phyloP scores from a whole-genome alignment of 2,888 invertebrate genomes.

The Allacma fusca region DNA sequence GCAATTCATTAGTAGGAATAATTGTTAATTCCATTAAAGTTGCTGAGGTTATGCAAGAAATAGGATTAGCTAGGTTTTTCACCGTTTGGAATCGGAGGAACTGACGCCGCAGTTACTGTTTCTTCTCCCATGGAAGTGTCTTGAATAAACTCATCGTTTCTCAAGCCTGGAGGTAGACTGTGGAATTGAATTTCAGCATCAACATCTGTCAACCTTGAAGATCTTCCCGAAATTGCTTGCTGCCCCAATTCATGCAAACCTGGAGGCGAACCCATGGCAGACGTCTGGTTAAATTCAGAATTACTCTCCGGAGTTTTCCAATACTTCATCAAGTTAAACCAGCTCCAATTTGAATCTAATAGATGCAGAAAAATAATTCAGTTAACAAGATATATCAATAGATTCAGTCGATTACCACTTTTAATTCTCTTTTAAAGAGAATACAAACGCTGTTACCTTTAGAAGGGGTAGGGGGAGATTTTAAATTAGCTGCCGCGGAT shows the following conservation, averaged over 20 bases:
- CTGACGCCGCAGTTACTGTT: not conserved
- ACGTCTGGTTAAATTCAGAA: conserved; percentile 20
- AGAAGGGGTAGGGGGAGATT: conserved; percentile 47
- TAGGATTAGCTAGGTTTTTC: not conserved
- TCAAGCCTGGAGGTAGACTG: not conserved
- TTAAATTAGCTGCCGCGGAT: conserved; percentile 19
- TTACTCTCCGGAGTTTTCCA: conserved; percentile 35
- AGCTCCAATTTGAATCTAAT: conserved; percentile 46
- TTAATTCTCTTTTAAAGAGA: not conserved
- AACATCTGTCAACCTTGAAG: not conserved
- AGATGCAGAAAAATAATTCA: not conserved
- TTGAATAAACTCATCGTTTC: conserved; percentile 2
- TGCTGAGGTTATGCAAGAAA: too few relatives aligned
- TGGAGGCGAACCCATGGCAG: conserved; percentile 7
- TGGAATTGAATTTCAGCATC: not conserved
- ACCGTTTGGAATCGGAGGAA: conserved; percentile 49
- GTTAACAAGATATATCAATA: not conserved
- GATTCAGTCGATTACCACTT: not conserved
- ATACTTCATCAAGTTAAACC: conserved; percentile 48
- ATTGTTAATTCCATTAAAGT: too few relatives aligned
- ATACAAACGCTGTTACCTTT: conserved; percentile 42
- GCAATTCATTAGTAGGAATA: too few relatives aligned
- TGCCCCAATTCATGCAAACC: not conserved
- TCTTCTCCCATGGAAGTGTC: not conserved
- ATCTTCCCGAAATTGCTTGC: not conserved